Conservation (phyloP, 2,797 vertebrate genomes). For the Linurgus olivaceus region DNA sequence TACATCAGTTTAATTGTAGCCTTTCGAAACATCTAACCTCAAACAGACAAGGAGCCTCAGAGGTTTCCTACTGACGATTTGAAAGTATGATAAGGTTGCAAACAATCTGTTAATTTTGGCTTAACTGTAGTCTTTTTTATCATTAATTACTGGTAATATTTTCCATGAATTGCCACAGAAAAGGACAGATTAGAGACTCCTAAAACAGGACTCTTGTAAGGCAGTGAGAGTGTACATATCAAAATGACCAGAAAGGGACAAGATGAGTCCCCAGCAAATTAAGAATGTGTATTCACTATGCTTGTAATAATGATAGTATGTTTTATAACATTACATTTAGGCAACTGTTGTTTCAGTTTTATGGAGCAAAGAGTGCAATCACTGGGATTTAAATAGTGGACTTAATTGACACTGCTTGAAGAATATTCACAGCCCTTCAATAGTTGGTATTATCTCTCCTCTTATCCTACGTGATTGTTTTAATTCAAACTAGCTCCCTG, state of each 20-base stretch:
- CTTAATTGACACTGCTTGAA: conserved; percentile 7
- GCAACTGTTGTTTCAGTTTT: conserved; percentile 7
- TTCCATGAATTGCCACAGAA: background rate
- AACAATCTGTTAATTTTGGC: background rate
- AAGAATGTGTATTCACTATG: background rate
- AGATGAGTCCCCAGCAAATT: background rate
- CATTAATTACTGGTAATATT: background rate
- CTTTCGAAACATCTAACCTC: background rate
- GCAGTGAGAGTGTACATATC: background rate
- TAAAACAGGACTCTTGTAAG: background rate
- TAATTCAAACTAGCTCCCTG: background rate
- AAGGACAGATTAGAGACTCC: background rate
- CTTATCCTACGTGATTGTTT: background rate
- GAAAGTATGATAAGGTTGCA: background rate
- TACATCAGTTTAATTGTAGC: background rate
- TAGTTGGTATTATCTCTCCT: background rate
- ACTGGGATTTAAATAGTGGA: background rate
- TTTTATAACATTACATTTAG: background rate
- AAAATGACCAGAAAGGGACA: conserved; percentile 11
- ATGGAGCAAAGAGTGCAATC: background rate
- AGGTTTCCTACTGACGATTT: background rate
- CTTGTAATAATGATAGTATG: background rate
- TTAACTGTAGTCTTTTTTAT: background rate
- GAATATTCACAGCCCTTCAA: conserved; percentile 21
- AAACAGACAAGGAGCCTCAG: background rate